These are phyloP conservation scores for Dendrolimus houi DNA, from an alignment of 2,888 invertebrate genomes.

Conservation along the genomic window DNA sequence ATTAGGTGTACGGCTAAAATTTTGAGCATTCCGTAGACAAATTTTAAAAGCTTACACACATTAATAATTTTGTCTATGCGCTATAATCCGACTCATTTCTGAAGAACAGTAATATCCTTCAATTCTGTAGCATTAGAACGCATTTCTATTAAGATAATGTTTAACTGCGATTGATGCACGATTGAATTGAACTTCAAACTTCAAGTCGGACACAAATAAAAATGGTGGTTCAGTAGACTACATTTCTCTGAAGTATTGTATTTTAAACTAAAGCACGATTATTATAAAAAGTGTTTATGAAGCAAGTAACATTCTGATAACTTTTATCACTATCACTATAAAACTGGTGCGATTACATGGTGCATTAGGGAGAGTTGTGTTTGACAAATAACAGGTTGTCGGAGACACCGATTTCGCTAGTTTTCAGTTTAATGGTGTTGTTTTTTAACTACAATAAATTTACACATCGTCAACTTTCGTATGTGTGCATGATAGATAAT, in stretches of 20 bases:
- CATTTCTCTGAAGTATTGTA: conserved; percentile 50
- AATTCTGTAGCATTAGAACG: conserved; percentile 10
- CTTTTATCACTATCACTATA: conserved; percentile 27
- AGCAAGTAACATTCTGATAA: conserved; percentile 32
- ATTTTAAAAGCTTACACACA: not conserved
- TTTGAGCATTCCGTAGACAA: too few relatives aligned
- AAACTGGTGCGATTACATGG: conserved; percentile 48
- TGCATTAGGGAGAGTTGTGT: conserved; percentile 55
- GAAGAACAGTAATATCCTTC: conserved; percentile 9
- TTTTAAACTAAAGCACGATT: conserved; percentile 36
- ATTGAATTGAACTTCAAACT: conserved; percentile 27
- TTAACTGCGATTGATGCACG: conserved; percentile 36
- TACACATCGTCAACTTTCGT: conserved; percentile 20
- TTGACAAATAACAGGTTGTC: conserved; percentile 75
- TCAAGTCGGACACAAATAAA: conserved; percentile 69
- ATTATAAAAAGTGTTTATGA: conserved; percentile 23
- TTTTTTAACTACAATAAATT: conserved; percentile 35
- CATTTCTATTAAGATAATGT: conserved; percentile 19
- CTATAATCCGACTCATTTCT: conserved; percentile 28
- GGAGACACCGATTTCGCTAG: conserved; percentile 68
- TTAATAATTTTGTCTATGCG: conserved; percentile 24
- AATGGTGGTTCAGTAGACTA: conserved; percentile 68
- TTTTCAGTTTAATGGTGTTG: conserved; percentile 51
- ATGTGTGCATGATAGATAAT: not conserved
- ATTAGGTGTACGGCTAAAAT: too few relatives aligned